Conservation (phyloP, 2,888 invertebrate genomes). For the Melanchra persicariae region DNA sequence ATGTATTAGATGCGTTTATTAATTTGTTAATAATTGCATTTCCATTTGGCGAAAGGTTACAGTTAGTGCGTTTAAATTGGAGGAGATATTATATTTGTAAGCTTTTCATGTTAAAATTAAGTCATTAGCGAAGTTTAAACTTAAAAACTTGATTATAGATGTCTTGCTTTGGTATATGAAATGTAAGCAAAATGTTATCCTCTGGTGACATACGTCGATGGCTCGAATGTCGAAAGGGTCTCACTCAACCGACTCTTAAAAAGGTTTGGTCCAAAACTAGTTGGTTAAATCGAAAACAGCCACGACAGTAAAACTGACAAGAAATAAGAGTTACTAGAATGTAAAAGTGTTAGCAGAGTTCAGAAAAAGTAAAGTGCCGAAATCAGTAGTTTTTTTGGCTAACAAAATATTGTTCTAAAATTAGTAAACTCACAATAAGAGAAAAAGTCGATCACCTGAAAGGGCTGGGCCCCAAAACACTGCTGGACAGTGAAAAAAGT, state of each 20-base stretch:
- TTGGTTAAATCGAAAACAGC: neutral
- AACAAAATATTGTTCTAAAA: neutral
- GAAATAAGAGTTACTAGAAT: neutral
- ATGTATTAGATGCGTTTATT: constrained; percentile 71
- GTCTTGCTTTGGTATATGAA: neutral
- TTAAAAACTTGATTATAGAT: neutral
- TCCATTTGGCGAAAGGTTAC: constrained; percentile 64
- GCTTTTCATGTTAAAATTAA: constrained; percentile 17
- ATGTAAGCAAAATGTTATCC: neutral
- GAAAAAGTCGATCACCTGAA: neutral
- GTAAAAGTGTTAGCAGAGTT: too few species aligned
- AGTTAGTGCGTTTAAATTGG: constrained; percentile 77
- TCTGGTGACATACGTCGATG: neutral
- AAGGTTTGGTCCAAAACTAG: neutral
- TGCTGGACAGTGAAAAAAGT: constrained; percentile 55
- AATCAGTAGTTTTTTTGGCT: neutral
- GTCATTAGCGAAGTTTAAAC: constrained; percentile 6
- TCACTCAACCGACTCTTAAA: neutral
- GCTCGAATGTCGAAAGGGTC: neutral
- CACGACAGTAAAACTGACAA: neutral
- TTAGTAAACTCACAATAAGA: neutral
- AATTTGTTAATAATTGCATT: constrained; percentile 67
- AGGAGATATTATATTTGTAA: constrained; percentile 47
- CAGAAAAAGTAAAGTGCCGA: neutral
- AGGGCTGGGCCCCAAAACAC: constrained; percentile 70